Base-by-base conservation (phyloP, 92 coral and sea anemone genomes). In the Micromussa lordhowensis region DNA sequence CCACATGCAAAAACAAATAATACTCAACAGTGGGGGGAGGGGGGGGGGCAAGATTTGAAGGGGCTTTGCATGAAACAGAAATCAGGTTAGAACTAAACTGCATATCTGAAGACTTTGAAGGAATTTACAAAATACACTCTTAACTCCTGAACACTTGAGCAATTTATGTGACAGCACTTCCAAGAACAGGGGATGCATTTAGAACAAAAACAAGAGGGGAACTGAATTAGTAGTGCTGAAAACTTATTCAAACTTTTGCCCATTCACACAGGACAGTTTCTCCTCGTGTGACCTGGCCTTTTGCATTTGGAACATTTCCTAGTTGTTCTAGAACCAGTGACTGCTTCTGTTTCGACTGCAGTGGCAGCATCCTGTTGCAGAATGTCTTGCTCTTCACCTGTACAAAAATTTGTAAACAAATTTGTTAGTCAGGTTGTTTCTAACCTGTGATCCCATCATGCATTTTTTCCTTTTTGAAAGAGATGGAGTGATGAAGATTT, bases 251-350 rank as follows among this genome's bases (percentile, higher is more conserved):
- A 4, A 70, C 57, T 18, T 79, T 32, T 11, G 68, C 21, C 69
- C 30, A 55, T 79, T 54, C 69, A 79, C 8, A 19, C 19, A 1
- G 70, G 70, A 30, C 82, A 79, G 51, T 79, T 79, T 79, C 70
- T 79, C 51, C 82, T 79, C 1, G 82, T 79, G 69, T 79, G 82
- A 6, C 70, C 82, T 54, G 82, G 68, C 30, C 68, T 79, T 57
- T 26, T 79, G 51, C 69, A 29, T 16, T 79, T 79, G 28, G 82
- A 79, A 32, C 68, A 79, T 30, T 79, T 79, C 57, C 51, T 79
- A 54, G 49, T 57, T 9, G 82, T 21, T 57, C 68, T 57, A 12
- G 82, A 79, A 57, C 82, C 82, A 79, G 44, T 55, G 49, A 14
- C 18, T 1, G 21, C 11, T n/a, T 79, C 48, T 24, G 59, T 55